Evolutionary conservation across 2,113 vertebrate genomes (phyloP).

Genomic region (Menidia beryllina): DNA sequence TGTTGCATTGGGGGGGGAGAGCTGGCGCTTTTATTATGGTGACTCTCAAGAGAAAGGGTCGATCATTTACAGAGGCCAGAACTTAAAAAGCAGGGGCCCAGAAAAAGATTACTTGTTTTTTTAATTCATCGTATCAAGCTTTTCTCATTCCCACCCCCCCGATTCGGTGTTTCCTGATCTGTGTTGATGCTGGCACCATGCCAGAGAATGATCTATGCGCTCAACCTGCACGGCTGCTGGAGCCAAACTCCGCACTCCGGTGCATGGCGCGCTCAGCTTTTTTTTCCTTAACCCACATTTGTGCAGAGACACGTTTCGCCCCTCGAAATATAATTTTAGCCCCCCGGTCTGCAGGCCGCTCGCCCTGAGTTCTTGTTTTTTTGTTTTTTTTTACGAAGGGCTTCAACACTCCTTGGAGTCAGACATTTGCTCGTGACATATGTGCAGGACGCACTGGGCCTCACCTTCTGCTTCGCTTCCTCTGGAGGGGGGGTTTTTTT

Average conservation of each 20-base stretch:
- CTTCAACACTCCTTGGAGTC: background rate
- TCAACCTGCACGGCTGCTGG: conserved; percentile 32
- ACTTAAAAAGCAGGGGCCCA: background rate
- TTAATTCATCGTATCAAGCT: background rate
- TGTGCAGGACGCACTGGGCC: background rate
- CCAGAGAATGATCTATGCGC: conserved; percentile 40
- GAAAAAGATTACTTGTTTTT: conserved; percentile 8
- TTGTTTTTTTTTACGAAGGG: too few species aligned
- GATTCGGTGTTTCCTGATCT: conserved; percentile 51
- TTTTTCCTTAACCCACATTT: background rate
- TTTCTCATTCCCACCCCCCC: conserved; percentile 47
- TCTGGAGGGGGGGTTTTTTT: background rate
- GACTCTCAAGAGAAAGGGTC: background rate
- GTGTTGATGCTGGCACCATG: conserved; percentile 56
- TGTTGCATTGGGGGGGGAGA: conserved; percentile 22
- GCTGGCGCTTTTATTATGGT: conserved; percentile 32
- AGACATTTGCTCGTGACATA: background rate
- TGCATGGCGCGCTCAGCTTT: background rate
- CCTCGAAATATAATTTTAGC: background rate
- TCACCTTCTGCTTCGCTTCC: conserved; percentile 20
- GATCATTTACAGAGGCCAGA: conserved; percentile 32
- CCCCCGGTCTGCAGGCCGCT: background rate
- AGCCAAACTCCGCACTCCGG: conserved; percentile 8
- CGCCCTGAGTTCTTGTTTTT: background rate
- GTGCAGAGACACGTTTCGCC: background rate